Evolutionary conservation across 2,888 invertebrate species (phyloP).

Genomic region (Baronia brevicornis): DNA sequence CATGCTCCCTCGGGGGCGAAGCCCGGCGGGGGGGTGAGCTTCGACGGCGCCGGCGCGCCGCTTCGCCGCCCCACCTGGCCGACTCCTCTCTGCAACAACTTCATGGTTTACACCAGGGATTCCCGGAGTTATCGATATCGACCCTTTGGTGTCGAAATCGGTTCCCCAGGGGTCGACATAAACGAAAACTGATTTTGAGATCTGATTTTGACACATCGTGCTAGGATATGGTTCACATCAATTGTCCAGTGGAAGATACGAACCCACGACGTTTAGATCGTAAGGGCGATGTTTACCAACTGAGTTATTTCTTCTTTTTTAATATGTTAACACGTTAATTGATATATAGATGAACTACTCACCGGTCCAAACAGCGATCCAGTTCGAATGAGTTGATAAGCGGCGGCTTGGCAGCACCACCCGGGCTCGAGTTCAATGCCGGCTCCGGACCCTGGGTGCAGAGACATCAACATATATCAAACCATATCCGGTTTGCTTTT

Average conservation of each 20-base stretch:
- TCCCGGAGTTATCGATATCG: too few relatives aligned
- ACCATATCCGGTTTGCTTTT: too few relatives aligned
- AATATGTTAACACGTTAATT: not conserved
- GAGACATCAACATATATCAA: too few relatives aligned
- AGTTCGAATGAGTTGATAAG: constrained; percentile 74
- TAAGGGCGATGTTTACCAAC: too few relatives aligned
- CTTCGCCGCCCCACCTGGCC: constrained; percentile 71
- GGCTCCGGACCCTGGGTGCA: constrained; percentile 68
- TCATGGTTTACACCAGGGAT: too few relatives aligned
- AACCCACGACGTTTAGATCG: too few relatives aligned
- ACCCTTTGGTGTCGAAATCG: too few relatives aligned
- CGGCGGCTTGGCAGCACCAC: constrained; percentile 72
- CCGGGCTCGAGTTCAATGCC: constrained; percentile 69
- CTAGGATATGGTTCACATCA: too few relatives aligned
- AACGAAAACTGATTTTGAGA: too few relatives aligned
- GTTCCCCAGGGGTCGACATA: too few relatives aligned
- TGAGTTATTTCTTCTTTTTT: constrained; percentile 1
- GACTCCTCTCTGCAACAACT: constrained; percentile 70
- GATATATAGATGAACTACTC: constrained; percentile 15
- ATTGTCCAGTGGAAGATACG: too few relatives aligned
- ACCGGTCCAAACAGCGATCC: constrained; percentile 76
- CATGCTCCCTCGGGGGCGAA: constrained; percentile 65
- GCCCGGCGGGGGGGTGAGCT: constrained; percentile 75
- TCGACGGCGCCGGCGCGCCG: constrained; percentile 74
- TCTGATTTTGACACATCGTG: too few relatives aligned